Evolutionary conservation across 2,797 vertebrate genomes (phyloP).

Genomic region (Sebastes variabilis): DNA sequence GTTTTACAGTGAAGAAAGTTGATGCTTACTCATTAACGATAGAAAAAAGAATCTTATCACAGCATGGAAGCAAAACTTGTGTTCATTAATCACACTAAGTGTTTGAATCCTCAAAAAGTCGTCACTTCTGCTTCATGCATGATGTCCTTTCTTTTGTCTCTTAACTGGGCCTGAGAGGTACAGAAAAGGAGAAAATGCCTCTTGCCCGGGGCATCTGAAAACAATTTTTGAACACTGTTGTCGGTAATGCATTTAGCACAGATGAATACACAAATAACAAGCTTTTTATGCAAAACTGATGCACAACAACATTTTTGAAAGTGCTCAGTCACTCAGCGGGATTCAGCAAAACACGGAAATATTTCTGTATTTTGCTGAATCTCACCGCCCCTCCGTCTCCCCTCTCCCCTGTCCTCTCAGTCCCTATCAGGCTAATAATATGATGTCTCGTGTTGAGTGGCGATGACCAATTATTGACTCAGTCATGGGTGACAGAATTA

Average conservation of each 20-base stretch:
- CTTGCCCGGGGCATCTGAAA: constrained; percentile 41
- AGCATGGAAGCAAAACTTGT: neutral
- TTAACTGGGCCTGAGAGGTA: constrained; percentile 41
- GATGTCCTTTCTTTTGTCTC: constrained; percentile 21
- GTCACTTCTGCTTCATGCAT: constrained; percentile 4
- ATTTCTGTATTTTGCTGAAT: constrained; percentile 46
- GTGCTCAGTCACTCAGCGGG: constrained; percentile 33
- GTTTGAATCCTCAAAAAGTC: constrained; percentile 12
- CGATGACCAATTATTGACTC: constrained; percentile 68
- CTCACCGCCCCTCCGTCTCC: constrained; percentile 10
- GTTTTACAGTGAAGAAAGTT: neutral
- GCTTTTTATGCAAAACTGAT: constrained; percentile 58
- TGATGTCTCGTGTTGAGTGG: constrained; percentile 52
- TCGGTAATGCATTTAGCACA: constrained; percentile 58
- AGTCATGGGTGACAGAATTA: constrained; percentile 67
- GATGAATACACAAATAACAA: constrained; percentile 70
- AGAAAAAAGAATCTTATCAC: neutral
- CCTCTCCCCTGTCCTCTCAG: constrained; percentile 21
- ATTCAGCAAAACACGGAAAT: neutral
- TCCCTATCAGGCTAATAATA: constrained; percentile 44
- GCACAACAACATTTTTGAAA: constrained; percentile 41
- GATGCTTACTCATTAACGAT: neutral
- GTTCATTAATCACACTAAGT: constrained; percentile 29
- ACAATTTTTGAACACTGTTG: constrained; percentile 54
- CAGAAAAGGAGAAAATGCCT: constrained; percentile 34